Conservation (phyloP, 2,888 invertebrate genomes). For the Camptogramma bilineatum region DNA sequence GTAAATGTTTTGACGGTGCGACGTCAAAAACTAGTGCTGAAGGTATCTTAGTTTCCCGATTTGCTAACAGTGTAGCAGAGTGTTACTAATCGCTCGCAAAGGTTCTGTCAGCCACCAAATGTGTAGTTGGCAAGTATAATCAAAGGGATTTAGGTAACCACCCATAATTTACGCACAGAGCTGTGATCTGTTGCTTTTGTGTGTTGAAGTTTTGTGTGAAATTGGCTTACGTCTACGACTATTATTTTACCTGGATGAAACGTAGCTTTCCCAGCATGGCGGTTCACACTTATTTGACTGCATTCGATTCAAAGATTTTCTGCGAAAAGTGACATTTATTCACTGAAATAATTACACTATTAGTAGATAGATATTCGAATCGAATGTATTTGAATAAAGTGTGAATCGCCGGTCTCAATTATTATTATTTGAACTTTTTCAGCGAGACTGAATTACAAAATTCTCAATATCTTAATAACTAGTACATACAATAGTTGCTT, state of each 20-base stretch:
- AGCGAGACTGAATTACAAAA: no score
- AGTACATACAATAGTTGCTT: no score
- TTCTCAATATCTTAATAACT: no score
- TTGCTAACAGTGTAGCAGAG: constrained; percentile 37
- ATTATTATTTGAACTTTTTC: no score
- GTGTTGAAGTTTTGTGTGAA: constrained; percentile 13
- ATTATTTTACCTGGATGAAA: background rate
- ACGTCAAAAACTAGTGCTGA: constrained; percentile 1
- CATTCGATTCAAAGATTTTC: no score
- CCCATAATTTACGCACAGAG: constrained; percentile 37
- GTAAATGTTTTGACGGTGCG: no score
- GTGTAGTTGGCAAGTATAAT: constrained; percentile 44
- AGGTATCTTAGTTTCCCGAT: constrained; percentile 7
- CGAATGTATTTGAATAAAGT: no score
- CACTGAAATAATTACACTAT: no score
- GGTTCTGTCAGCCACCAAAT: constrained; percentile 43
- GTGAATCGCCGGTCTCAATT: no score
- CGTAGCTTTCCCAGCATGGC: background rate
- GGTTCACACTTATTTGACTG: no score
- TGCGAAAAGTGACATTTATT: no score
- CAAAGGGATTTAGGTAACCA: constrained; percentile 43
- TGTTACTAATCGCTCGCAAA: constrained; percentile 45
- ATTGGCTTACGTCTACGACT: background rate
- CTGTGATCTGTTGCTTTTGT: constrained; percentile 27
- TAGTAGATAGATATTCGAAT: no score